Evolutionary conservation across 2,888 invertebrate species (phyloP).

Genomic region (Antitype chi): DNA sequence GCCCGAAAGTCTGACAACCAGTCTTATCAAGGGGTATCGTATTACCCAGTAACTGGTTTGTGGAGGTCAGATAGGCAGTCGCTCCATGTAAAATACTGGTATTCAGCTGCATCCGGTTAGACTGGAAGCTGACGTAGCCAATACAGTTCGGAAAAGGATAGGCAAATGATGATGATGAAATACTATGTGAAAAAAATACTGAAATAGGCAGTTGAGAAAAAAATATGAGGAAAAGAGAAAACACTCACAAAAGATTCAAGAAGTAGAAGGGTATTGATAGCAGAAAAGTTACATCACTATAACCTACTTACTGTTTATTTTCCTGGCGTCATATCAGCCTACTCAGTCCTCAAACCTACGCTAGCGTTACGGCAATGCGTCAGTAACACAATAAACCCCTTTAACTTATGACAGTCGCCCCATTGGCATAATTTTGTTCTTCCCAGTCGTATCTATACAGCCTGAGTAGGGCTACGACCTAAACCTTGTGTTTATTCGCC

Average conservation of each 20-base stretch:
- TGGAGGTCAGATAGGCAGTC: no score
- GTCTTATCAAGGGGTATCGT: no score
- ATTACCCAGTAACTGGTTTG: no score
- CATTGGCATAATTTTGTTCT: constrained; percentile 60
- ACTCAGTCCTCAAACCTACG: constrained; percentile 16
- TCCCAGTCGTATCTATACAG: constrained; percentile 44
- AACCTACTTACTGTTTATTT: constrained; percentile 18
- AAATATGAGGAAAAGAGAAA: not conserved
- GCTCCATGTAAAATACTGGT: no score
- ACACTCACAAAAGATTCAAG: not conserved
- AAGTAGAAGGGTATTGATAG: not conserved
- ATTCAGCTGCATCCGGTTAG: no score
- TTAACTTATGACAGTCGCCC: constrained; percentile 41
- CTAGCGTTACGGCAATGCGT: constrained; percentile 57
- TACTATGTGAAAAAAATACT: not conserved
- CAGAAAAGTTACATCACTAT: not conserved
- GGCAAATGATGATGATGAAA: no score
- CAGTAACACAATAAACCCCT: constrained; percentile 50
- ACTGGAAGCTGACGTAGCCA: no score
- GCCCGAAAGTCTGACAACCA: no score
- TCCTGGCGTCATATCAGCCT: constrained; percentile 4
- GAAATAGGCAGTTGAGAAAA: not conserved
- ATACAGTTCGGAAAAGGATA: no score
- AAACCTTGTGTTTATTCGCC: constrained; percentile 30
- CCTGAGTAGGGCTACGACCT: constrained; percentile 32